Conservation (phyloP, 2,888 invertebrate species). For the Aphidoletes aphidimyza region DNA sequence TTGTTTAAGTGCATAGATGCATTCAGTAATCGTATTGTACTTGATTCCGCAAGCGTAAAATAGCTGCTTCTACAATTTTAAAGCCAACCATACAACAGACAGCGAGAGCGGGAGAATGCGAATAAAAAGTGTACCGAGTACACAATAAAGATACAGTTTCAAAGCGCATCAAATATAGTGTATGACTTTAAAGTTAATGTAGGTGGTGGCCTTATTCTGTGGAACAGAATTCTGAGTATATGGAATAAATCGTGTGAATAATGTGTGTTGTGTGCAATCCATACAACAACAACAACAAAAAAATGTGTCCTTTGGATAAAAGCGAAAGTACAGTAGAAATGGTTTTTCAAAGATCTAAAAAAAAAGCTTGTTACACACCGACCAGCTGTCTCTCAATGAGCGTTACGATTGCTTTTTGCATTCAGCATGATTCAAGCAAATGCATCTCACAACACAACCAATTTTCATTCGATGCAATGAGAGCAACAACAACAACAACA, state of each 20-base stretch:
- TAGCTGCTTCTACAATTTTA: not conserved
- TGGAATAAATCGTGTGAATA: not conserved
- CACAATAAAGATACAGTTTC: not conserved
- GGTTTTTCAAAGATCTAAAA: no score
- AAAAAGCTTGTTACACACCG: no score
- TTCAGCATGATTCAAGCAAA: no score
- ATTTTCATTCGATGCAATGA: no score
- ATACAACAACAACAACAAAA: not conserved
- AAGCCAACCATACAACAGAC: not conserved
- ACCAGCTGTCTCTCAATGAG: no score
- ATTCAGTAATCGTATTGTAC: not conserved
- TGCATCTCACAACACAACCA: no score
- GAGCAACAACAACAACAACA: not conserved
- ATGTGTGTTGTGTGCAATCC: not conserved
- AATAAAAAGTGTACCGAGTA: not conserved
- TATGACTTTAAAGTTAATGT: not conserved
- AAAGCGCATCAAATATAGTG: not conserved
- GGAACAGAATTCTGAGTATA: no score
- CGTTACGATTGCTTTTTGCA: no score
- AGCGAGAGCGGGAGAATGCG: not conserved
- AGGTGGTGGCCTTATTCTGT: not conserved
- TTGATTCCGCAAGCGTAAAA: constrained; percentile 2
- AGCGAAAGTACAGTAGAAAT: no score
- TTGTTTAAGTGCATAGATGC: not conserved
- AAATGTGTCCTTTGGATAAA: no score